Evolutionary conservation across 2,797 vertebrate species (phyloP).

Genomic region (Mormyrus hasselquistii): DNA sequence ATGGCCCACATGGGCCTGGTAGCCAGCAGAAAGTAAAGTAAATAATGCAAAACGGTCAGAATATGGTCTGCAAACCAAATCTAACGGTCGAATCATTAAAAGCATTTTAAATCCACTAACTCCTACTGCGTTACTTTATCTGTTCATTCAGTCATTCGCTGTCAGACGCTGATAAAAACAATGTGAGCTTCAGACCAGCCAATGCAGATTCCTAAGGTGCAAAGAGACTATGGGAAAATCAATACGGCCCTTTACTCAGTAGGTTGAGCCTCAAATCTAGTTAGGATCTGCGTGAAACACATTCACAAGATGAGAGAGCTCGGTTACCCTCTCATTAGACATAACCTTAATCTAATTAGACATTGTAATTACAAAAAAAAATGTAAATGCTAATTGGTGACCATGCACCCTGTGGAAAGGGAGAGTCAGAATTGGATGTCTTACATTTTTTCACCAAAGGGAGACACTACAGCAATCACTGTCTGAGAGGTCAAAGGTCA

Average conservation of each 20-base stretch:
- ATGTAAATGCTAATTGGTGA: background rate
- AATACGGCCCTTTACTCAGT: background rate
- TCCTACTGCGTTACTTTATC: background rate
- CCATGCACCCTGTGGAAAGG: background rate
- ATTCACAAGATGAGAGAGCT: background rate
- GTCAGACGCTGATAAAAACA: background rate
- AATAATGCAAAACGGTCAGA: background rate
- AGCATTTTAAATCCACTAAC: background rate
- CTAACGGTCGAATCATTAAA: background rate
- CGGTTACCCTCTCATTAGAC: background rate
- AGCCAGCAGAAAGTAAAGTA: background rate
- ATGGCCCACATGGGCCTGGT: background rate
- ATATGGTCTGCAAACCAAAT: background rate
- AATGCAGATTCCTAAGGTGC: background rate
- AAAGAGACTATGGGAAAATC: background rate
- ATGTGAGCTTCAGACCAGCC: background rate
- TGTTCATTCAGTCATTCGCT: background rate
- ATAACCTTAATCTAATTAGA: constrained; percentile 5
- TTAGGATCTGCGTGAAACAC: background rate
- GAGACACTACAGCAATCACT: background rate
- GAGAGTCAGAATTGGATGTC: background rate
- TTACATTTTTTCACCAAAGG: background rate
- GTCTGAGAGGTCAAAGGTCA: background rate
- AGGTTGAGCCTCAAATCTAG: background rate
- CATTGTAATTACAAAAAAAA: constrained; percentile 7